Evolutionary conservation across 2,113 vertebrate species (phyloP), one percentile per base, ranked within the genome.

Genomic region (Sinosuthora webbiana): DNA sequence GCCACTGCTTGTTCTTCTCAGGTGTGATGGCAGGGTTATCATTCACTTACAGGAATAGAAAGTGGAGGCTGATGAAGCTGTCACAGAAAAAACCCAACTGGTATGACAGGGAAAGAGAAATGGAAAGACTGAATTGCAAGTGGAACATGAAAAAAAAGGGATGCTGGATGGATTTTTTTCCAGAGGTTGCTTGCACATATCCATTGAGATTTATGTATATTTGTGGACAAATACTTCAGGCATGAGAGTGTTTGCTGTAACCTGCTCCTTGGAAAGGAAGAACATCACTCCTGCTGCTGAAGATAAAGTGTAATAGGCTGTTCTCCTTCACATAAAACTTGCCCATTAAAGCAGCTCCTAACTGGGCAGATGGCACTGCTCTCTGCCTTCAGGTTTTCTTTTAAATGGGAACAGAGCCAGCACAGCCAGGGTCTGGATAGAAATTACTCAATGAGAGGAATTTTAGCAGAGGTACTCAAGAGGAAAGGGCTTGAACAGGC

Each of bases 381-480:
- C 83, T 94, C 91, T 97, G 89, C 96, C 84, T 87, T 76, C 69
- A 89, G 94, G 79, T 89, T 95, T 94, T 91, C 63, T 92, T 93
- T 87, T 52, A 75, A 53, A 49, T 67, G 79, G 94, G 90, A 96
- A 56, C 59, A 94, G 60, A 95, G 91, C 70, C 85, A 95, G 77
- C 87, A 75, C 85, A 91, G 94, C 80, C 94, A 89, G 90, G 67
- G 45, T 93, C 76, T 92, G 93, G 92, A 57, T 71, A 80, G 76
- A 89, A 94, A 68, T 93, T 95, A 87, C 68, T 94, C 90, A 95
- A 57, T 91, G 76, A 93, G 93, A 93, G 94, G 93, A 94, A 89
- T 93, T 96, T 94, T 90, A 86, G 82, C 94, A 53, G 55, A 87
- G 76, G 56, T 85, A 92, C 83, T 95, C 80, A 25, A 84, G 75